Conservation (phyloP, 2,797 vertebrate genomes). For the Psittacula echo region DNA sequence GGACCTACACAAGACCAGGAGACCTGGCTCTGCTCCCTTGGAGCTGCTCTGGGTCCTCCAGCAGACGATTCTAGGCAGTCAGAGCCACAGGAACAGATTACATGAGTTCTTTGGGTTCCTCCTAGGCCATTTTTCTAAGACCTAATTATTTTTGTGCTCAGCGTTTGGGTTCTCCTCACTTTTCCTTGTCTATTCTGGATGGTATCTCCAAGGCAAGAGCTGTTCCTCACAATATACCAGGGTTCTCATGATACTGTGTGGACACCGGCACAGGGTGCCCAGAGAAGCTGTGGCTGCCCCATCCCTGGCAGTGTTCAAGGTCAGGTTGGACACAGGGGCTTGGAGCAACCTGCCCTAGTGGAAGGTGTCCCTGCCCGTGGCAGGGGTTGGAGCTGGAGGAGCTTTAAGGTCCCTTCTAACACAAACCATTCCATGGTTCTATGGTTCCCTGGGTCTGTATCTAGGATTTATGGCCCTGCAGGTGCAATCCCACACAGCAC, state of each 20-base stretch:
- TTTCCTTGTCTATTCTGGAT: accelerated
- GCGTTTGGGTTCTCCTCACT: not conserved
- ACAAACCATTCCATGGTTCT: not conserved
- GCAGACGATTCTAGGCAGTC: not conserved
- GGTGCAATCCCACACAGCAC: not conserved
- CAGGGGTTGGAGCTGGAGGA: too few species aligned
- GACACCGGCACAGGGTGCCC: not conserved
- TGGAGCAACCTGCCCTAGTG: not conserved
- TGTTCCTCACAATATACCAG: accelerated
- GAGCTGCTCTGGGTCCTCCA: not conserved
- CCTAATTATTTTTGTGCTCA: not conserved
- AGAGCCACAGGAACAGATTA: accelerated
- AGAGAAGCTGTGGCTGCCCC: not conserved
- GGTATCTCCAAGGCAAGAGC: not conserved
- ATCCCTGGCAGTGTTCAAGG: not conserved
- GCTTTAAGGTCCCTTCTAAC: not conserved
- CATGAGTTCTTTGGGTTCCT: not conserved
- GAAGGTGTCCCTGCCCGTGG: too few species aligned
- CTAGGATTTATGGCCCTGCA: not conserved
- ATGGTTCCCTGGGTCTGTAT: not conserved
- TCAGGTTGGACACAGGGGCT: not conserved
- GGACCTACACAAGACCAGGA: not conserved
- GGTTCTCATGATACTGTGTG: accelerated
- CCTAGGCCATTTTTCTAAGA: not conserved
- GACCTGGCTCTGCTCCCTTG: not conserved